phyloP scores from a whole-genome alignment of 2,113 vertebrate genomes.

The Isurus oxyrinchus region DNA sequence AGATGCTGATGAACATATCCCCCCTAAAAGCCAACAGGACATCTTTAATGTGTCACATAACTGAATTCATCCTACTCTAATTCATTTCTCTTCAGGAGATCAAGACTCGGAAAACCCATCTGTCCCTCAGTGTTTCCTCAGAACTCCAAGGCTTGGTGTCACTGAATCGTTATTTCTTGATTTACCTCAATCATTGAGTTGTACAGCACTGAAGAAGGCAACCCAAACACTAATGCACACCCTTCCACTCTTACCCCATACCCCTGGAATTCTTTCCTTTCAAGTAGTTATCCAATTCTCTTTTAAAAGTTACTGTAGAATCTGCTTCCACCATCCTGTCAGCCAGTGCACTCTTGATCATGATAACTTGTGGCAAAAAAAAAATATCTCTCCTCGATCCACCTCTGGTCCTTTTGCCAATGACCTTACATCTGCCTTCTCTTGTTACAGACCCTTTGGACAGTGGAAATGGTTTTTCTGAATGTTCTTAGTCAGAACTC shows the following conservation, averaged over 20 bases:
- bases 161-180: not conserved
- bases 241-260: not conserved
- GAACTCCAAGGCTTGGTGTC: not conserved
- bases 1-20: not conserved
- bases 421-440: not conserved
- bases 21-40: not conserved
- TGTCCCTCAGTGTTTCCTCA: not conserved
- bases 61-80: not conserved
- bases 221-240: not conserved
- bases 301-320: not conserved
- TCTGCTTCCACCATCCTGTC: not conserved
- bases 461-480: not conserved
- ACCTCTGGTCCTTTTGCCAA: not conserved
- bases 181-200: not conserved
- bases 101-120: not conserved
- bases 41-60: not conserved
- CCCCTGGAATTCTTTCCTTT: not conserved
- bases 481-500: too few relatives aligned
- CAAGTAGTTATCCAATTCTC: not conserved
- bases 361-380: not conserved
- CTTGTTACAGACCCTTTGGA: not conserved
- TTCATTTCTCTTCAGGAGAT: not conserved
- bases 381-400: not conserved
- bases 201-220: not conserved
- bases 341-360: not conserved